A percentile compares a stretch with the other conserved stretches of the same genome.
These are phyloP conservation scores for Cheiracanthium punctorium DNA, from an alignment of 2,888 invertebrate species.

Conservation along the genomic window DNA sequence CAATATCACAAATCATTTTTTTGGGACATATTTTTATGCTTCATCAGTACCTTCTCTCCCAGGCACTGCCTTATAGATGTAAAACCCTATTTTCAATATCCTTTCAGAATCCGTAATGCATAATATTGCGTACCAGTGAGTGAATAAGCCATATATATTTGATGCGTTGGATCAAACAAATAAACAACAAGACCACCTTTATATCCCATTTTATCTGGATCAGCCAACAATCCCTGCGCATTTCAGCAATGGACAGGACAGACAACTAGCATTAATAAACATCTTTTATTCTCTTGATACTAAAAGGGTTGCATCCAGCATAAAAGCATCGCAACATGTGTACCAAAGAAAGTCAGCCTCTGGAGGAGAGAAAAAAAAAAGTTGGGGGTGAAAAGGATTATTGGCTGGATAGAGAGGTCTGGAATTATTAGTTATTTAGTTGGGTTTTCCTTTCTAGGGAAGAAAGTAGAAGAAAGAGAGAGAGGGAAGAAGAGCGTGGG, in stretches of 20 bases:
- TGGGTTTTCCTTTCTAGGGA: background rate
- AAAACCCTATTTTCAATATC: too few species aligned
- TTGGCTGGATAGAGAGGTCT: background rate
- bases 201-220: constrained; percentile 3
- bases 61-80: too few species aligned
- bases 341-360: constrained; percentile 9
- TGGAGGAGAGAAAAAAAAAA: background rate
- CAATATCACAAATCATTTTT: too few species aligned
- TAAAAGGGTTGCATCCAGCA: constrained; percentile 7
- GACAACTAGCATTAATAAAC: constrained; percentile 4
- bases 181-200: background rate
- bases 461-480: background rate
- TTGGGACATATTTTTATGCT: too few species aligned
- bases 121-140: background rate
- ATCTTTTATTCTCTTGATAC: background rate
- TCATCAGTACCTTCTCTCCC: too few species aligned
- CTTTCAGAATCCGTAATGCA: background rate
- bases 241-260: background rate
- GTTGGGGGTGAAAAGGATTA: constrained; percentile 8
- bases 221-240: background rate
- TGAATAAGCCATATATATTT: background rate
- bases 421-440: constrained; percentile 11
- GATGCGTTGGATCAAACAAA: background rate
- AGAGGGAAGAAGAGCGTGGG: background rate
- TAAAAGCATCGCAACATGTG: constrained; percentile 17